Percentiles rank a stretch among this genome's conserved stretches.
These are phyloP conservation scores for Phalera bucephala DNA, from an alignment of 2,888 invertebrate species.

Conservation along the genomic window DNA sequence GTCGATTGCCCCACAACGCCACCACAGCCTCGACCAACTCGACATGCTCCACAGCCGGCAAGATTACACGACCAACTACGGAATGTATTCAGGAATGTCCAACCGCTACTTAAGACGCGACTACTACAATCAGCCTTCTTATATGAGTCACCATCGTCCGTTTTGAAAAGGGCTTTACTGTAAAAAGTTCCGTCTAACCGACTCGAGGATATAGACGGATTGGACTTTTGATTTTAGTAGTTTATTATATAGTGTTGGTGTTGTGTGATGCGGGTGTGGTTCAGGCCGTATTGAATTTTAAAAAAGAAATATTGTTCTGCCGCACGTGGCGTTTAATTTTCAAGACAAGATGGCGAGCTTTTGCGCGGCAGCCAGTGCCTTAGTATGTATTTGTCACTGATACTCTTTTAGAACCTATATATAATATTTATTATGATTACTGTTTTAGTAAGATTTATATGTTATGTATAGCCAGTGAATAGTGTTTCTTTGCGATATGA, in stretches of 20 bases:
- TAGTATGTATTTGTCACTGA: background rate
- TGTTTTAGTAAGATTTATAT: background rate
- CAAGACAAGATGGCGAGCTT: background rate
- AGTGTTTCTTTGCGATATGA: too few relatives aligned
- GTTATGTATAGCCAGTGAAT: too few relatives aligned
- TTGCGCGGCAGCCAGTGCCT: too few relatives aligned
- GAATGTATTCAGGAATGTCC: conserved; percentile 47
- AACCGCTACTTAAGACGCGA: conserved; percentile 64
- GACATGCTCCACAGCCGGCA: conserved; percentile 72
- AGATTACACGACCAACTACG: conserved; percentile 62
- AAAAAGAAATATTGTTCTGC: too few relatives aligned
- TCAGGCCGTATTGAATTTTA: conserved; percentile 21
- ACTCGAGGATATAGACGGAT: conserved; percentile 68
- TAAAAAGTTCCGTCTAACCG: conserved; percentile 76
- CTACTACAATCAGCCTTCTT: conserved; percentile 63
- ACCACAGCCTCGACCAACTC: conserved; percentile 76
- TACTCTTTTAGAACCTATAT: conserved; percentile 2
- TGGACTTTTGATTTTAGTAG: conserved; percentile 55
- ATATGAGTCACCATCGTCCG: conserved; percentile 72
- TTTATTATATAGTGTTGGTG: conserved; percentile 42
- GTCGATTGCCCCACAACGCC: conserved; percentile 60
- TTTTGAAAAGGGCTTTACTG: conserved; percentile 81
- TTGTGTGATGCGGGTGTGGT: conserved; percentile 46
- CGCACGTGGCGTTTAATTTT: too few relatives aligned
- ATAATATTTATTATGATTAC: conserved; percentile 5